Evolutionary conservation across 2,113 vertebrate genomes (phyloP).

Genomic region (Aptenodytes patagonicus): DNA sequence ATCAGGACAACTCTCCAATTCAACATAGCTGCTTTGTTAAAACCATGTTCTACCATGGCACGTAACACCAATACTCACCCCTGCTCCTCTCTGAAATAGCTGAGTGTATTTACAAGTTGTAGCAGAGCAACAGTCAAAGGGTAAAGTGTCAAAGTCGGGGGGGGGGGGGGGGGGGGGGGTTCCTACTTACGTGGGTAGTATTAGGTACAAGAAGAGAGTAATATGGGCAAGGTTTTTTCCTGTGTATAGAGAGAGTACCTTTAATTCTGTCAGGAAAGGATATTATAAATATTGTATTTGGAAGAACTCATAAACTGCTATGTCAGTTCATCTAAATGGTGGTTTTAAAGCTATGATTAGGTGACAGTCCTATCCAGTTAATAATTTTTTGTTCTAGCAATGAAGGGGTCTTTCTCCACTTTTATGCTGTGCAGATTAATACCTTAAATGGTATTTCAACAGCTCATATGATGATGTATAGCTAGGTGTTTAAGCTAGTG

Average conservation of each 20-base stretch:
- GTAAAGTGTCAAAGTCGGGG: background rate
- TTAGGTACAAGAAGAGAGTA: background rate
- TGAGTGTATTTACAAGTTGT: background rate
- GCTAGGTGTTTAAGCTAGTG: background rate
- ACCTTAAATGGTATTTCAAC: background rate
- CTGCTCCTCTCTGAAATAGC: background rate
- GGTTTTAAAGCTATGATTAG: background rate
- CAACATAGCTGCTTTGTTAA: background rate
- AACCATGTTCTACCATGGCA: background rate
- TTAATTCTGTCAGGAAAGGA: background rate
- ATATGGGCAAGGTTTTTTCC: background rate
- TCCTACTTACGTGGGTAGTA: accelerated
- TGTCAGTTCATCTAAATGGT: background rate
- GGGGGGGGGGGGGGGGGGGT: too few species aligned
- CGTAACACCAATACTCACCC: background rate
- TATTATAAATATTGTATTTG: background rate
- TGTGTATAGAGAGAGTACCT: background rate
- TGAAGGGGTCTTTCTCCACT: background rate
- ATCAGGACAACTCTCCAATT: background rate
- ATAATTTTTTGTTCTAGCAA: background rate
- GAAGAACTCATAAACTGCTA: background rate
- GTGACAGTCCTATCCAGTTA: background rate
- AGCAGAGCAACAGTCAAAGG: background rate
- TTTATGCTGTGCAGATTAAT: background rate
- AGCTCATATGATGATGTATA: background rate